These are phyloP conservation scores for Xestia ashworthii DNA, from an alignment of 2,888 invertebrate species.

Conservation along the genomic window DNA sequence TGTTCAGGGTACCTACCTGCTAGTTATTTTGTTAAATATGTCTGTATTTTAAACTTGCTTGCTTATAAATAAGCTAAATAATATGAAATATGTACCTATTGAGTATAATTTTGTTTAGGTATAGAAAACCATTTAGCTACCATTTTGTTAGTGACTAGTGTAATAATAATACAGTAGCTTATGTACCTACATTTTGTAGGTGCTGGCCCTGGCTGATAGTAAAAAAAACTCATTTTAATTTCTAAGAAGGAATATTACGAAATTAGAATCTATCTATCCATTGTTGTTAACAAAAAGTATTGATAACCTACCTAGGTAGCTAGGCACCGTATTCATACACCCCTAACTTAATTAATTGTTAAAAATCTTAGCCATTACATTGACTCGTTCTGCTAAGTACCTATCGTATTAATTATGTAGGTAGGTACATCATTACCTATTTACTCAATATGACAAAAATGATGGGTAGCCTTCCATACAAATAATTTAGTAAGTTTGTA, in stretches of 20 bases:
- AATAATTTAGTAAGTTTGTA: background rate
- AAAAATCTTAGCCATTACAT: background rate
- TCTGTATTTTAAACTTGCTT: background rate
- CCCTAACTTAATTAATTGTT: no score
- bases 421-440: background rate
- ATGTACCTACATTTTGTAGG: background rate
- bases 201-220: background rate
- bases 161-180: background rate
- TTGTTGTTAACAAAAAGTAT: background rate
- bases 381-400: background rate
- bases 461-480: background rate
- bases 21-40: no score
- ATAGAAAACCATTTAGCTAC: background rate
- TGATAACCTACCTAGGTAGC: no score
- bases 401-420: background rate
- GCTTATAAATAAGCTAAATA: background rate
- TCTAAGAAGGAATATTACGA: background rate
- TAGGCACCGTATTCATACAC: no score
- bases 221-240: background rate
- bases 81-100: background rate
- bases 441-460: background rate
- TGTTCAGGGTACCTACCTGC: constrained; percentile 13
- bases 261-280: background rate
- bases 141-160: background rate
- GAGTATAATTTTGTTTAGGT: background rate